Evolutionary conservation across 2,113 vertebrate species (phyloP), one percentile per base, ranked within the genome.

Genomic region (Sander lucioperca): DNA sequence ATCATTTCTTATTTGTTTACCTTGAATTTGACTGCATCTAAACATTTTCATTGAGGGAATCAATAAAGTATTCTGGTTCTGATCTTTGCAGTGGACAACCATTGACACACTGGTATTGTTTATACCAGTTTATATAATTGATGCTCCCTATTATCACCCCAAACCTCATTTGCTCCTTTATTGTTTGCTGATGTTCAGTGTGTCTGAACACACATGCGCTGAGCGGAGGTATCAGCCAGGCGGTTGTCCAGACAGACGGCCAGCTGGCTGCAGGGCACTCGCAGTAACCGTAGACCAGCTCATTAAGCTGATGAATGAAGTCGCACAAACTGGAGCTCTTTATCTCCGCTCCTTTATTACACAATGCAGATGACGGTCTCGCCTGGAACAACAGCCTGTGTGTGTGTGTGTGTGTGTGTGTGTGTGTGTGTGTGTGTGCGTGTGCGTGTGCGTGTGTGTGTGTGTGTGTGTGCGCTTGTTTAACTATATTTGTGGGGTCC

Each of bases 231-330:
- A 80, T 71, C 33, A 1, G 27, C 43, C 5, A 12, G 74, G 74
- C 74, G 27, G 68, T 21, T 14, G 79, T 70, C 69, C 70, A n/a
- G 63, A 58, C 58, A 62, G 75, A 4, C 27, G 39, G 45, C 80
- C 71, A 76, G 68, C 77, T 69, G 79, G 72, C 83, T 65, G 65
- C 83, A 70, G 72, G 65, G 68, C 36, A 27, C 59, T 65, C 30
- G 3, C 19, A 33, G 47, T 12, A 23, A 50, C 74, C 39, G 36
- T 8, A 12, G 50, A 80, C 14, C 39, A 1, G 51, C 81, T 84
- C 78, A 65, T 81, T 57, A 81, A 15, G 21, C 82, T 57, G 74
- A 79, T 78, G 73, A 81, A 78, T 84, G 79, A 75, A 75, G 65
- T 21, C 5, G 63, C 75, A 47, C 74, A 62, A 67, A 79, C 70